Conservation (phyloP, 2,888 invertebrate species). For the Ditylenchus weischeri region DNA sequence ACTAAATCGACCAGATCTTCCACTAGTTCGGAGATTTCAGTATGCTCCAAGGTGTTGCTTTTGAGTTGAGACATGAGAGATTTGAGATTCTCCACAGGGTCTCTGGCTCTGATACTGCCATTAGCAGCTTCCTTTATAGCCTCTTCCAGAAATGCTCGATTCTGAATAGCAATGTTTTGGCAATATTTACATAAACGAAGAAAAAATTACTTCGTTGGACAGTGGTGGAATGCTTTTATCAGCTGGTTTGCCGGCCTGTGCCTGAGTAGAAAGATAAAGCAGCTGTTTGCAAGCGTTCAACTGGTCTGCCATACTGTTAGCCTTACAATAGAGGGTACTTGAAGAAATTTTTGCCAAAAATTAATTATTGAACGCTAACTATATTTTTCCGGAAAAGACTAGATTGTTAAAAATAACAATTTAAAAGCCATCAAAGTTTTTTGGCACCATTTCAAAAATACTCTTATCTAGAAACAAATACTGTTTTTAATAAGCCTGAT, state of each 20-base stretch:
- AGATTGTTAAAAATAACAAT: too few relatives aligned
- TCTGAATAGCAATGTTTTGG: background rate
- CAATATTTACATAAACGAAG: too few relatives aligned
- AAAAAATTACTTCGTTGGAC: too few relatives aligned
- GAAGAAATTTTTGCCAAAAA: too few relatives aligned
- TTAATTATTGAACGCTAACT: too few relatives aligned
- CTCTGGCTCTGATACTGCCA: slow-evolving; percentile 9
- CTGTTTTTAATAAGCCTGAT: too few relatives aligned
- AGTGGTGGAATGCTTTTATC: slow-evolving; percentile 19
- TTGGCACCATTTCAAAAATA: too few relatives aligned
- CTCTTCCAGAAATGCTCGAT: slow-evolving; percentile 30
- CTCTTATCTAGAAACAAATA: too few relatives aligned
- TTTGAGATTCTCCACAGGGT: slow-evolving; percentile 27
- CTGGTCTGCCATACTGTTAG: too few relatives aligned
- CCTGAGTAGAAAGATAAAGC: slow-evolving; percentile 25
- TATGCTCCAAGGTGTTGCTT: background rate
- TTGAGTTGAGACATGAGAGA: slow-evolving; percentile 17
- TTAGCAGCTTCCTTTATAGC: slow-evolving; percentile 22
- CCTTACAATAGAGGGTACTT: too few relatives aligned
- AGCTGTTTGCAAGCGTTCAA: slow-evolving; percentile 15
- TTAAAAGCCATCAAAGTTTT: too few relatives aligned
- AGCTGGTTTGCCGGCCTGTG: slow-evolving; percentile 14
- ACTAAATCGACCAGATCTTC: slow-evolving; percentile 28
- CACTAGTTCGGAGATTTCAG: background rate
- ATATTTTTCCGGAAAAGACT: too few relatives aligned